Conservation (phyloP, 92 coral and sea anemone genomes). For the Blastomussa wellsi region DNA sequence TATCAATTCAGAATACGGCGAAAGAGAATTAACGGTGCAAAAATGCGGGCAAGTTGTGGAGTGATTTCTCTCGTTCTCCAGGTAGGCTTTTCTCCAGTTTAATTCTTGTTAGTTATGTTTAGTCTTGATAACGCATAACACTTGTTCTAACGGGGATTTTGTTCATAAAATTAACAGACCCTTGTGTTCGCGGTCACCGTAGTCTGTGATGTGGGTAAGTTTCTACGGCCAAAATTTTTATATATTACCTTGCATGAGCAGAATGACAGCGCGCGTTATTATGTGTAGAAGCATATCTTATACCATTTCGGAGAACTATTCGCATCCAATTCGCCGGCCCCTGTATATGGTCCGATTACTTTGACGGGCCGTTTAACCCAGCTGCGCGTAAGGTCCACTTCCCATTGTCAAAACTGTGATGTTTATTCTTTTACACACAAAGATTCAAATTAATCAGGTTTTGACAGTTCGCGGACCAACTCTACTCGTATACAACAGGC, state of each 20-base stretch:
- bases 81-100: constrained; percentile 22
- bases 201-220: constrained; percentile 41
- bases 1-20: constrained; percentile 32
- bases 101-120: background rate
- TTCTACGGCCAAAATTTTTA: background rate
- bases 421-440: background rate
- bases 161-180: constrained; percentile 15
- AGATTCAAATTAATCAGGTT: no score
- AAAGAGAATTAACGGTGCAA: constrained; percentile 12
- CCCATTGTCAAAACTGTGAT: background rate
- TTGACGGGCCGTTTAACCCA: background rate
- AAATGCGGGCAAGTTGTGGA: constrained; percentile 18
- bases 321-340: background rate
- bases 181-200: constrained; percentile 9
- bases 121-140: background rate
- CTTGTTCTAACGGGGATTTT: constrained; percentile 9
- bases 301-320: background rate
- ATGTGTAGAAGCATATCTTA: background rate
- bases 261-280: background rate
- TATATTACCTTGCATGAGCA: background rate
- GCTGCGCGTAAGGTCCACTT: background rate
- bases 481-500: background rate
- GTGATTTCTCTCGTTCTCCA: constrained; percentile 24
- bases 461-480: background rate
- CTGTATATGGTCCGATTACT: background rate